Conservation (phyloP, 2,113 vertebrate genomes). For the Trichechus manatus region DNA sequence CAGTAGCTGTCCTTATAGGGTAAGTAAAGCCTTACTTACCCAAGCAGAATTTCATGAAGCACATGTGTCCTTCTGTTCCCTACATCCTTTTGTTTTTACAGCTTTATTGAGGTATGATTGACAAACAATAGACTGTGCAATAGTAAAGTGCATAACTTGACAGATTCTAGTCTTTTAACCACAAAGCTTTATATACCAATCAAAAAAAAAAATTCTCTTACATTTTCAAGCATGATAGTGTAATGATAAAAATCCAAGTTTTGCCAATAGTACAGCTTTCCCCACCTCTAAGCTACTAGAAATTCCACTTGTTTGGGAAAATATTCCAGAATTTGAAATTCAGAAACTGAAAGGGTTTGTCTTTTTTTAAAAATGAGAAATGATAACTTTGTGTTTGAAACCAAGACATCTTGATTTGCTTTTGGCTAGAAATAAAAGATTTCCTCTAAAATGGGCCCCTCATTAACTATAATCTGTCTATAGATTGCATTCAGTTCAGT, state of each 20-base stretch:
- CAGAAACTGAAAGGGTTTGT: conserved; percentile 55
- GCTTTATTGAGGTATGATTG: neutral
- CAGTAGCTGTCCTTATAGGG: neutral
- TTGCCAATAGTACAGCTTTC: conserved; percentile 26
- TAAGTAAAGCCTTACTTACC: neutral
- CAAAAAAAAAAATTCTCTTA: neutral
- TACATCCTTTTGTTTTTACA: neutral
- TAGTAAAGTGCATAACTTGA: neutral
- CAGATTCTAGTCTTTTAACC: neutral
- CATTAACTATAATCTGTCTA: neutral
- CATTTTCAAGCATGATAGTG: conserved; percentile 57
- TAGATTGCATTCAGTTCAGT: neutral
- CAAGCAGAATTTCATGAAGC: neutral
- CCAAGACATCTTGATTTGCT: conserved; percentile 29
- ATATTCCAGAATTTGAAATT: conserved; percentile 52
- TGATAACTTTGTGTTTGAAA: conserved; percentile 46
- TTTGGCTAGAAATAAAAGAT: conserved; percentile 53
- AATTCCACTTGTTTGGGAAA: conserved; percentile 22
- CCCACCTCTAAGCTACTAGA: conserved; percentile 61
- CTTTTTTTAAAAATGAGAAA: neutral
- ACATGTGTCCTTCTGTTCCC: neutral
- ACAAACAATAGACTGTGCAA: neutral
- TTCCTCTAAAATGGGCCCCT: neutral
- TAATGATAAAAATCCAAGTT: conserved; percentile 62
- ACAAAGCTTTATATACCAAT: neutral